Conservation (phyloP, 92 coral and sea anemone genomes). For the Bergia puertoricense region DNA sequence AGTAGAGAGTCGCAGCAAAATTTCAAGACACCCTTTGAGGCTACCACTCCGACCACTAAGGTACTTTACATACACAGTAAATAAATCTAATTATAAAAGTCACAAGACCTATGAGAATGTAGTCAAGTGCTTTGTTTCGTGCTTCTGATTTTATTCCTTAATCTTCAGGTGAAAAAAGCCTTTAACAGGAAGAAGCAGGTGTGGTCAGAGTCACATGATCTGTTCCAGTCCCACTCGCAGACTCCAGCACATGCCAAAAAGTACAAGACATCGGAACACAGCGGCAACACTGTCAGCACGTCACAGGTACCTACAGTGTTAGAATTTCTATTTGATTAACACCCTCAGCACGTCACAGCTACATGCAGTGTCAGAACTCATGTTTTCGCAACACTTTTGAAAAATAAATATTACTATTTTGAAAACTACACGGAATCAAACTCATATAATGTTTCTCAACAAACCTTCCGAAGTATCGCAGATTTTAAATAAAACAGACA, state of each 20-base stretch:
- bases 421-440: background rate
- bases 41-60: too few relatives aligned
- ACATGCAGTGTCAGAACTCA: too few relatives aligned
- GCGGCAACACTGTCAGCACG: constrained; percentile 41
- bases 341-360: constrained; percentile 52
- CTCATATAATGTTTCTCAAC: too few relatives aligned
- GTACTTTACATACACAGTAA: too few relatives aligned
- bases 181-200: constrained; percentile 75
- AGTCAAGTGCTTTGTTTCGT: background rate
- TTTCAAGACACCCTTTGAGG: too few relatives aligned
- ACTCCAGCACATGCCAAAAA: constrained; percentile 49
- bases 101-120: background rate
- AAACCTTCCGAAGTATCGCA: too few relatives aligned
- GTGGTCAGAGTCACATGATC: constrained; percentile 79
- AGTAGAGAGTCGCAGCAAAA: too few relatives aligned
- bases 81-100: too few relatives aligned
- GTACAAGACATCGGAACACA: constrained; percentile 49
- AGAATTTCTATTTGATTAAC: background rate
- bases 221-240: constrained; percentile 67
- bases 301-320: constrained; percentile 25
- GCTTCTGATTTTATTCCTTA: background rate
- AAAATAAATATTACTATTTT: too few relatives aligned
- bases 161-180: constrained; percentile 71
- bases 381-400: background rate
- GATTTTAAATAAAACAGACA: too few relatives aligned